Evolutionary conservation across 2,797 vertebrate genomes (phyloP), one percentile per base, ranked within the genome.

Genomic region (Rhincodon typus): DNA sequence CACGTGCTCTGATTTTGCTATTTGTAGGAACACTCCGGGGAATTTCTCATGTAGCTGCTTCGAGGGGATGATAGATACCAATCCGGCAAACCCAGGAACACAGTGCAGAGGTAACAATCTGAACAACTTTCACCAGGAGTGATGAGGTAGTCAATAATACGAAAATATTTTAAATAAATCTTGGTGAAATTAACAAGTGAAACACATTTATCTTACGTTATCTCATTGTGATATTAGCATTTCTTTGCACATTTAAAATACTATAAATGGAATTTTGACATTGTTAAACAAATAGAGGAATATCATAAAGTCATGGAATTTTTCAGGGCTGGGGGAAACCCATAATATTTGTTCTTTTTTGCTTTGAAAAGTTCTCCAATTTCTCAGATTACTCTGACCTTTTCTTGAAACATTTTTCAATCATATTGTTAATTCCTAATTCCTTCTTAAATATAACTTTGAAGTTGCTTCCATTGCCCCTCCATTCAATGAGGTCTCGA

Each of bases 11-110:
- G 3, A 1, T 23, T 91, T 96, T 62, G 96, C 96, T 34, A 27
- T 38, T 7, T 96, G 96, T 57, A 95, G 1, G 1, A 96, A 96
- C 69, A 96, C 79, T 0, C 12, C 23, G 34, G 96, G 96, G 8
- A 96, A 96, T 79, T 96, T 96, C 70, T 34, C 86, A 2, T 96
- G 96, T 57, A 86, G 96, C 42, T 96, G 96, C 96, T 96, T 93
- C 8, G 66, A 95, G 34, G 95, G 96, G 42, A 96, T 96, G 42
- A 25, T 6, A 23, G 96, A 96, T 95, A 53, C 27, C 42, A 96
- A 96, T 90, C 1, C 86, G 3, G 12, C 87, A 69, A 96, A 96
- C 87, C 96, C 96, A 2, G 96, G 96, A 5, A 93, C 84, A 53
- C 5, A 62, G 70, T 96, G 96, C 91, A 70, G n/a, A 67, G 96